Conservation (phyloP, 1,140 invertebrate genomes). For the Diabrotica virgifera region DNA sequence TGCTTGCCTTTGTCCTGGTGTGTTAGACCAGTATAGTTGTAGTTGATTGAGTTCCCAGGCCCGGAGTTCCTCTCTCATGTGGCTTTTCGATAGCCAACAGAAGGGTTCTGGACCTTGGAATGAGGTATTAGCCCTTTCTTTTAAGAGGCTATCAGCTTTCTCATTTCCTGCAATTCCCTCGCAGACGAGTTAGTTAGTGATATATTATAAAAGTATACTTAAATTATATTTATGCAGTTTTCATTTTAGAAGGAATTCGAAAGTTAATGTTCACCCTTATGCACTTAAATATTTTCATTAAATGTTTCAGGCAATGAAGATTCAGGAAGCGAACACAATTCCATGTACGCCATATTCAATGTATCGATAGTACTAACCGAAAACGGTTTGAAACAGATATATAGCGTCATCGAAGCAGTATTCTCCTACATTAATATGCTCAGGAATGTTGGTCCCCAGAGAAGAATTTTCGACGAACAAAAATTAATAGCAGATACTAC, state of each 20-base stretch:
- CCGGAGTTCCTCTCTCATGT: too few relatives aligned
- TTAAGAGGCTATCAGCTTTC: too few relatives aligned
- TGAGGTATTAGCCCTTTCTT: too few relatives aligned
- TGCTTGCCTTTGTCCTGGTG: too few relatives aligned
- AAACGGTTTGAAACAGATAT: conserved; percentile 69
- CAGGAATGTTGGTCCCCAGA: conserved; percentile 57
- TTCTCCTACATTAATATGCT: conserved; percentile 76
- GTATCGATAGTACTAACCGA: conserved; percentile 76
- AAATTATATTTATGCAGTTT: too few relatives aligned
- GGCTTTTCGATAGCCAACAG: too few relatives aligned
- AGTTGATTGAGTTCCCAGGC: too few relatives aligned
- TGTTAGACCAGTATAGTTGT: too few relatives aligned
- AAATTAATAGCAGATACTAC: conserved; percentile 68
- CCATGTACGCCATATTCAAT: conserved; percentile 70
- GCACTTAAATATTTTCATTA: not conserved
- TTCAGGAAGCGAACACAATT: conserved; percentile 72
- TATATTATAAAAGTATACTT: too few relatives aligned
- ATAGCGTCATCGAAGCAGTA: conserved; percentile 64
- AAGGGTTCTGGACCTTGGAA: too few relatives aligned
- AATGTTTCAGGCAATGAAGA: conserved; percentile 61
- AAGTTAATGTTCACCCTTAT: not conserved
- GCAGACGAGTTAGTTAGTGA: too few relatives aligned
- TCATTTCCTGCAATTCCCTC: too few relatives aligned
- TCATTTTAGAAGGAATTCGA: not conserved
- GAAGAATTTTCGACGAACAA: conserved; percentile 73